A percentile compares a stretch with the other conserved stretches of the same genome.
phyloP scores from a whole-genome alignment of 2,113 vertebrate genomes.

The Acanthochromis polyacanthus region DNA sequence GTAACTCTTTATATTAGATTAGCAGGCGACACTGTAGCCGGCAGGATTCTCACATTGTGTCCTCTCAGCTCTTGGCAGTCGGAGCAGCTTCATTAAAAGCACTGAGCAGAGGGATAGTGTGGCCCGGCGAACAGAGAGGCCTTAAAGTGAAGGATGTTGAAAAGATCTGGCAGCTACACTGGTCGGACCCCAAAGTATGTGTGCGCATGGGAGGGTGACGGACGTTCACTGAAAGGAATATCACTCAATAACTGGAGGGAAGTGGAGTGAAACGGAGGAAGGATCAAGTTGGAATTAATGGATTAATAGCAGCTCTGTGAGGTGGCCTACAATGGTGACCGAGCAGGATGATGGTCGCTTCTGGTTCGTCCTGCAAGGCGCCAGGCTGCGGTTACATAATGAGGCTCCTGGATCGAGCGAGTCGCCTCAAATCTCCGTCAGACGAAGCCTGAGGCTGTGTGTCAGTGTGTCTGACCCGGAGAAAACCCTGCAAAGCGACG shows the following conservation, averaged over 20 bases:
- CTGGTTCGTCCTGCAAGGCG: constrained; percentile 38
- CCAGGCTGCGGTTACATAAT: constrained; percentile 64
- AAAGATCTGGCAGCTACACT: constrained; percentile 54
- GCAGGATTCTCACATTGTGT: constrained; percentile 29
- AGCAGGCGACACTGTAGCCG: constrained; percentile 9
- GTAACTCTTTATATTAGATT: constrained; percentile 51
- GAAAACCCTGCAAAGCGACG: not conserved
- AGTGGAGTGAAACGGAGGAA: constrained; percentile 58
- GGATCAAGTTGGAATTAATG: constrained; percentile 47
- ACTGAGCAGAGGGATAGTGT: constrained; percentile 30
- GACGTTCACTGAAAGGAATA: constrained; percentile 15
- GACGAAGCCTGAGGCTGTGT: constrained; percentile 59
- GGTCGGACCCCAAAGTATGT: constrained; percentile 19
- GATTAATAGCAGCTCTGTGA: constrained; percentile 50
- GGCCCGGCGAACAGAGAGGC: constrained; percentile 19
- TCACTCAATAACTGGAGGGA: constrained; percentile 38
- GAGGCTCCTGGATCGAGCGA: constrained; percentile 36
- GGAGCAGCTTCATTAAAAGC: constrained; percentile 42
- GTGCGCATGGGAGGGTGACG: constrained; percentile 8
- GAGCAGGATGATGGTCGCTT: constrained; percentile 42
- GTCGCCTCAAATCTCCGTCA: constrained; percentile 57
- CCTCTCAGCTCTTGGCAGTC: constrained; percentile 40
- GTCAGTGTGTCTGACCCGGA: constrained; percentile 62
- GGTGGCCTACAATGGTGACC: constrained; percentile 52
- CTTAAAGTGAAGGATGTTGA: constrained; percentile 55